Evolutionary conservation across 2,113 vertebrate genomes (phyloP).

Genomic region (Perca fluviatilis): DNA sequence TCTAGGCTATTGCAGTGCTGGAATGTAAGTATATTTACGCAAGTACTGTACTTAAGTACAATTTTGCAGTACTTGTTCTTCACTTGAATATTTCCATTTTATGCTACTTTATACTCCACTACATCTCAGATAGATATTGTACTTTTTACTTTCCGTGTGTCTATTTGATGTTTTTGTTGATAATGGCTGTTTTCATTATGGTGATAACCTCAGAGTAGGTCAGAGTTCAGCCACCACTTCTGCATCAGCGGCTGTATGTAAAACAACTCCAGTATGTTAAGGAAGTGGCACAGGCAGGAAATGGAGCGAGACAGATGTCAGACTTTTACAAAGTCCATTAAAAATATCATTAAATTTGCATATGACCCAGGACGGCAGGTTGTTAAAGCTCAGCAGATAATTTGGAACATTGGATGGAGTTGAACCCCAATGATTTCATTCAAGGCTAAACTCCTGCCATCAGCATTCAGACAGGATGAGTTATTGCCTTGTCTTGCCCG

Average conservation of each 20-base stretch:
- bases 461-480: conserved; percentile 71
- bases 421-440: conserved; percentile 45
- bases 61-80: no score
- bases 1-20: no score
- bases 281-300: conserved; percentile 27
- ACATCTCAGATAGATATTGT: no score
- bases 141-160: neutral
- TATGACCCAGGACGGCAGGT: conserved; percentile 53
- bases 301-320: conserved; percentile 42
- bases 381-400: conserved; percentile 48
- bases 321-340: conserved; percentile 65
- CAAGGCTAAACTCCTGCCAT: conserved; percentile 64
- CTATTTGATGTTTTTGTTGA: neutral
- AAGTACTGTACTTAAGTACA: no score
- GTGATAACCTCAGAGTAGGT: neutral
- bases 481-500: conserved; percentile 50
- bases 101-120: no score
- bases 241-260: neutral
- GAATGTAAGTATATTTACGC: no score
- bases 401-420: conserved; percentile 41
- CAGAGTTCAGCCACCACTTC: neutral
- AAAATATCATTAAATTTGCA: conserved; percentile 62
- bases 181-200: neutral
- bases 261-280: conserved; percentile 9
- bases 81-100: no score